A percentile compares a stretch with the other conserved stretches of the same genome.
phyloP scores from a whole-genome alignment of 2,113 vertebrate species.

The Callopanchax toddi region DNA sequence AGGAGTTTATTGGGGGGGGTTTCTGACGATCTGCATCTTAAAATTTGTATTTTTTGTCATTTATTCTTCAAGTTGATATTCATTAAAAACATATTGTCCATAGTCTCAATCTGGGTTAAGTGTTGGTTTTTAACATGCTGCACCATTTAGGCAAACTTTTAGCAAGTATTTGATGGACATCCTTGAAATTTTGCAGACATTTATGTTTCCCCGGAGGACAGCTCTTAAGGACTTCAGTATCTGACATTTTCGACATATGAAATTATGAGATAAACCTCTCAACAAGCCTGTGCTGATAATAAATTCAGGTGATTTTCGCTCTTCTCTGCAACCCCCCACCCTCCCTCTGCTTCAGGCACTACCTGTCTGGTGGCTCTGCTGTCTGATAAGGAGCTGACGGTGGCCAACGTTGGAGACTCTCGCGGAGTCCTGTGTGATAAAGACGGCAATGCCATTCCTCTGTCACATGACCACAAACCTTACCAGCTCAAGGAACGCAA shows the following conservation, averaged over 20 bases:
- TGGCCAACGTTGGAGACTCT: constrained; percentile 97
- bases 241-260: background rate
- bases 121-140: no score
- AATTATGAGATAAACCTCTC: background rate
- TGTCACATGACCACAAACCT: constrained; percentile 98
- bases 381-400: constrained; percentile 93
- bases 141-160: background rate
- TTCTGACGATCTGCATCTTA: no score
- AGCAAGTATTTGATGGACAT: background rate
- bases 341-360: constrained; percentile 82
- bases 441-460: constrained; percentile 91
- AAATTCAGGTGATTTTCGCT: background rate
- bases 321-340: background rate
- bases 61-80: no score
- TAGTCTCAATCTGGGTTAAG: no score
- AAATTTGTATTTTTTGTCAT: background rate
- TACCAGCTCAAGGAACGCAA: constrained; percentile 98
- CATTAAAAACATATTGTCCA: no score
- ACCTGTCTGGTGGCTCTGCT: constrained; percentile 94
- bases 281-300: background rate
- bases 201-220: background rate
- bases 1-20: background rate
- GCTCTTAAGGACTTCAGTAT: background rate
- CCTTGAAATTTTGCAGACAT: background rate
- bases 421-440: constrained; percentile 96